Evolutionary conservation across 2,888 invertebrate genomes (phyloP).

Genomic region (Electrophaes corylata): DNA sequence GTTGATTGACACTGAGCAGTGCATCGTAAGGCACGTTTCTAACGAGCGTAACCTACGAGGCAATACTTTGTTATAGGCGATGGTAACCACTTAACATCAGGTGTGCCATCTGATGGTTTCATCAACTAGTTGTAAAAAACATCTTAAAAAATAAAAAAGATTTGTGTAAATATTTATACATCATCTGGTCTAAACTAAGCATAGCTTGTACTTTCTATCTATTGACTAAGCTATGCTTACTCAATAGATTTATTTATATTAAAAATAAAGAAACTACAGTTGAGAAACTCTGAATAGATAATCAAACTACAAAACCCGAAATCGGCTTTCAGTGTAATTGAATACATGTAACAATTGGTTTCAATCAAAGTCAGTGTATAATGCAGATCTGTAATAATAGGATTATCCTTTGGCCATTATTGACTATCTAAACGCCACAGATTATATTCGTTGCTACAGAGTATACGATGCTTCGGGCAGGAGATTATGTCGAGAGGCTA

Average conservation of each 20-base stretch:
- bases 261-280: conserved; percentile 9
- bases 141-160: no score
- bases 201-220: no score
- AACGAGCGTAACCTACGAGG: no score
- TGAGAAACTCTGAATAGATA: conserved; percentile 22
- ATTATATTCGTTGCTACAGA: conserved; percentile 1
- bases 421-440: conserved; percentile 57
- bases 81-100: no score
- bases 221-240: no score
- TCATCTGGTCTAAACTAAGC: no score
- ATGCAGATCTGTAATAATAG: conserved; percentile 54
- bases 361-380: conserved; percentile 43
- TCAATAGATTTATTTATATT: neutral
- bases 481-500: conserved; percentile 71
- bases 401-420: conserved; percentile 68
- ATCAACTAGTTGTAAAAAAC: no score
- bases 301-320: conserved; percentile 22
- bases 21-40: no score
- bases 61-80: no score
- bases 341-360: conserved; percentile 39
- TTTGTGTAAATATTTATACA: no score
- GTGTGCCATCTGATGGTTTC: no score
- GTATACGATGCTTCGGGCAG: conserved; percentile 12
- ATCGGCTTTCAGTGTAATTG: conserved; percentile 35
- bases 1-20: no score